Evolutionary conservation across 2,113 vertebrate species (phyloP), one percentile per base, ranked within the genome.

Genomic region (Prietella phreatophila): DNA sequence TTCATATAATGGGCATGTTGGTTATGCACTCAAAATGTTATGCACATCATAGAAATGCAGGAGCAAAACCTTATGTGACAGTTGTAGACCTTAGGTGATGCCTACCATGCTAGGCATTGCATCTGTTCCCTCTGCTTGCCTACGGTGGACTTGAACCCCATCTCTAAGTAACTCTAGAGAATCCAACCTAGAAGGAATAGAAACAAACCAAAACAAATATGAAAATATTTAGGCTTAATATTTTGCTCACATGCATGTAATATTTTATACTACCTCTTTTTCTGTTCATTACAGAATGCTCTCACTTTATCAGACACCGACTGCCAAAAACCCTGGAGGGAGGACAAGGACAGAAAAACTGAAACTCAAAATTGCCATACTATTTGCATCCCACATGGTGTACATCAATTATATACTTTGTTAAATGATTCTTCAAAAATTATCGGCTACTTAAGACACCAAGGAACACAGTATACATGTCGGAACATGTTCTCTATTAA

Each of bases 251-350:
- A 33, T 2, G 27, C 3, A 14, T 58, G 42, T 17, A 17, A 19
- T 36, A 30, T 27, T 73, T 30, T 50, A 89, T 87, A 73, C 15
- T 95, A 99, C 98, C 96, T 97, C 85, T 93, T 90, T 47, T 93
- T 92, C 87, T 96, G 95, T 50, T 89, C 63, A 2, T 93, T 92
- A 85, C 95, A 97, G 92, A 98, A 97, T 8, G 93, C 92, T 22
- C 88, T 92, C 85, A 98, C 89, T 63, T 94, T 93, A 83, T 93
- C 84, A 1, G 94, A 92, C 87, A 97, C 96, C 0, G 86, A 85
- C 7, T 94, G 95, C 95, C 95, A 96, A 86, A 96, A 97, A 19
- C 93, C 96, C 97, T 98, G 92, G 93, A 93, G 83, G 10, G 33
- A 78, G 50, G 5, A 83, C 8, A 60, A 9, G 9, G 9, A 33